phyloP scores from a whole-genome alignment of 2,113 vertebrate species.

The Cichladusa arquata region DNA sequence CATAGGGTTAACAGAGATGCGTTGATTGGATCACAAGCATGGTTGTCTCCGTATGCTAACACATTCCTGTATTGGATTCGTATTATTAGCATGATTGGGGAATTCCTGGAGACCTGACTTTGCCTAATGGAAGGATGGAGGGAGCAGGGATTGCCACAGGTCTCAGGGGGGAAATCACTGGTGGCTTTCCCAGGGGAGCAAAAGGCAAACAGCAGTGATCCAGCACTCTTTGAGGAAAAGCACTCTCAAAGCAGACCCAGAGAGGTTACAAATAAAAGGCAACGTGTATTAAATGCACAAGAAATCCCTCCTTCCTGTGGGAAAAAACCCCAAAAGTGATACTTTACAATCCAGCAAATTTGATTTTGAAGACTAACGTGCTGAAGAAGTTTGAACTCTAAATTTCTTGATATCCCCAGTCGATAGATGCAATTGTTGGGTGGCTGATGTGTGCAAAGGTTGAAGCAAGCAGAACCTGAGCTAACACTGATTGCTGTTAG shows the following conservation, averaged over 20 bases:
- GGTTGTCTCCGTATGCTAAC: neutral
- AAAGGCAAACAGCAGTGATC: conserved; percentile 62
- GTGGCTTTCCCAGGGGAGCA: conserved; percentile 42
- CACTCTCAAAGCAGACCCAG: neutral
- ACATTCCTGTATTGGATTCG: neutral
- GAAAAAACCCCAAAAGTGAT: neutral
- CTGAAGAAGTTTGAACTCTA: neutral
- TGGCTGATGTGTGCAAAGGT: fast-evolving
- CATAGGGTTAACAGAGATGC: neutral
- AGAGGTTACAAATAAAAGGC: conserved; percentile 49
- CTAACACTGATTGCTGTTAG: neutral
- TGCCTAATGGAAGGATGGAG: conserved; percentile 41
- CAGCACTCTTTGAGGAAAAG: conserved; percentile 39
- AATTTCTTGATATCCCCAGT: neutral
- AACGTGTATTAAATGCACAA: neutral
- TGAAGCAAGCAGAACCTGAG: neutral
- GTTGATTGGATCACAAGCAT: neutral
- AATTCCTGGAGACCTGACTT: conserved; percentile 45
- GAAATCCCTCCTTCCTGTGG: neutral
- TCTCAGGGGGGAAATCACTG: conserved; percentile 35
- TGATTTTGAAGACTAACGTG: neutral
- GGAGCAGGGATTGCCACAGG: conserved; percentile 28
- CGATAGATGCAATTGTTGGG: neutral
- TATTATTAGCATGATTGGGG: neutral
- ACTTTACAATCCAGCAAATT: neutral